These are phyloP conservation scores for Macrotus californicus DNA, from an alignment of 2,113 vertebrate species.

Conservation along the genomic window DNA sequence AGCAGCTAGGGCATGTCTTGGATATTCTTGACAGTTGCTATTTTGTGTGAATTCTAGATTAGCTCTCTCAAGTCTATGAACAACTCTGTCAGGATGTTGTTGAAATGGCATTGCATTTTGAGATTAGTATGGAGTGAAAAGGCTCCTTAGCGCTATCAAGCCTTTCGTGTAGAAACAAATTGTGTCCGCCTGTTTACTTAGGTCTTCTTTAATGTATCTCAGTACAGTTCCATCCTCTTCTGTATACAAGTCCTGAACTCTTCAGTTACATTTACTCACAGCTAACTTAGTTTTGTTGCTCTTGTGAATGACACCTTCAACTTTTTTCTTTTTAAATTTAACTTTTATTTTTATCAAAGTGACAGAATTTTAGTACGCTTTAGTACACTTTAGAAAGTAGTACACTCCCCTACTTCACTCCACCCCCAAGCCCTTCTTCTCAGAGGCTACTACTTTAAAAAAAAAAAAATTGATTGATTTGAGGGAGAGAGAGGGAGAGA, in stretches of 20 bases:
- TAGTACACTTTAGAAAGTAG: not conserved
- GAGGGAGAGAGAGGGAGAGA: not conserved
- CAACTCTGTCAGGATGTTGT: not conserved
- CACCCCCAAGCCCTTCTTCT: not conserved
- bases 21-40: not conserved
- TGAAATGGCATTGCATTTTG: not conserved
- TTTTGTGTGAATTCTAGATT: not conserved
- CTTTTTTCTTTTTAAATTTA: not conserved
- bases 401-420: not conserved
- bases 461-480: no score
- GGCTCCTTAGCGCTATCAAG: not conserved
- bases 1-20: not conserved
- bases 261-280: not conserved
- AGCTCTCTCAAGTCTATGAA: not conserved
- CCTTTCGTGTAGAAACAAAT: not conserved
- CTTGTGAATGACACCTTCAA: not conserved
- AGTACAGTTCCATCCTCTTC: not conserved
- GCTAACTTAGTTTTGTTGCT: not conserved
- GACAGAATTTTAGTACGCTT: not conserved
- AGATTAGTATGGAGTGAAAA: not conserved
- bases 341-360: conserved; percentile 1
- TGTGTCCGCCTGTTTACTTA: not conserved
- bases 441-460: not conserved
- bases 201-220: not conserved
- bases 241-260: not conserved